These are phyloP conservation scores for Ophthalmolycus amberensis DNA, from an alignment of 2,113 vertebrate genomes.

Conservation along the genomic window DNA sequence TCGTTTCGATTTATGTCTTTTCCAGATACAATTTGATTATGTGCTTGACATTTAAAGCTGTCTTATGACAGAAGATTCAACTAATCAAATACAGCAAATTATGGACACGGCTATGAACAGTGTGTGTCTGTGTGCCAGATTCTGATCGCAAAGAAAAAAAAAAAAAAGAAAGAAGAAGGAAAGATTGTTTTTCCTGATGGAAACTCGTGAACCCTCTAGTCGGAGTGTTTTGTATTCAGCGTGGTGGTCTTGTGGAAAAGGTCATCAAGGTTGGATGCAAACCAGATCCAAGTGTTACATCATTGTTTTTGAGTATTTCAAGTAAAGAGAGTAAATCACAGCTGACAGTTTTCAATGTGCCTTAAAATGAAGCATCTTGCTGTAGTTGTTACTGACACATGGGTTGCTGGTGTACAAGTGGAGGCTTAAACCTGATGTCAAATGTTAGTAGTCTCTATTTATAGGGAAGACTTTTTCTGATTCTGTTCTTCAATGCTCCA, in stretches of 20 bases:
- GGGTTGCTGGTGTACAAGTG: neutral
- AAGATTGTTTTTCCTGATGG: constrained; percentile 62
- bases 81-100: constrained; percentile 63
- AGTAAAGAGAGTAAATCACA: constrained; percentile 30
- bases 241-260: constrained; percentile 61
- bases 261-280: constrained; percentile 40
- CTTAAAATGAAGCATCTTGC: constrained; percentile 25
- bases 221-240: constrained; percentile 36
- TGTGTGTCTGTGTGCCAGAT: constrained; percentile 45
- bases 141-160: constrained; percentile 22
- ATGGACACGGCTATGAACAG: constrained; percentile 42
- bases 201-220: constrained; percentile 48
- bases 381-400: constrained; percentile 16
- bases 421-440: constrained; percentile 6
- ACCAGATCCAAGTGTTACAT: constrained; percentile 59
- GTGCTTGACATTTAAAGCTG: constrained; percentile 39
- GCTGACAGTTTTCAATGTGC: constrained; percentile 35
- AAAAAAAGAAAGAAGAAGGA: neutral
- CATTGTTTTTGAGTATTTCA: constrained; percentile 45
- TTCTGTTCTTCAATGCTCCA: neutral
- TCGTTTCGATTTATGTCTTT: constrained; percentile 33
- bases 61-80: constrained; percentile 58
- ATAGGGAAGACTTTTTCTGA: neutral
- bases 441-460: neutral
- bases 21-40: constrained; percentile 44